Percentiles rank a stretch among this genome's conserved stretches.
phyloP scores from a whole-genome alignment of 2,888 invertebrate species.

The Amiota minor region DNA sequence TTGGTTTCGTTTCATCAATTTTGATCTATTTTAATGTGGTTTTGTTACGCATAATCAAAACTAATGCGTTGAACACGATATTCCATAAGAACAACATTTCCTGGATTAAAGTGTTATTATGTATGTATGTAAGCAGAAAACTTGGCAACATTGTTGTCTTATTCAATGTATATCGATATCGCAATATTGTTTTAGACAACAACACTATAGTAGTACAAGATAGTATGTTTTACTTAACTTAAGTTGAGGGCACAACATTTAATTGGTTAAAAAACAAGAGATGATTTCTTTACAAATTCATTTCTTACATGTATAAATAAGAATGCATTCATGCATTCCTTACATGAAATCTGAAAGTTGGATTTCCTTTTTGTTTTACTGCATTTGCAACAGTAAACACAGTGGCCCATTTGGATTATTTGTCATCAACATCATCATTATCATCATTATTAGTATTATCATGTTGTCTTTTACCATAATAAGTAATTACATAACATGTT shows the following conservation, averaged over 20 bases:
- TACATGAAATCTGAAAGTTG: not conserved
- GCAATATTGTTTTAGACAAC: too few relatives aligned
- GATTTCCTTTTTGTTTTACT: not conserved
- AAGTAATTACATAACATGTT: conserved; percentile 21
- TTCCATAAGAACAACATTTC: conserved; percentile 4
- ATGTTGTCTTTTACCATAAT: conserved; percentile 13
- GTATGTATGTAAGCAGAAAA: not conserved
- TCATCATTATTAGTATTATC: too few relatives aligned
- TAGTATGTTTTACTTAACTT: too few relatives aligned
- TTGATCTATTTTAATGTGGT: not conserved
- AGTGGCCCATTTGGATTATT: conserved; percentile 17
- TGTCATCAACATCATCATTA: not conserved
- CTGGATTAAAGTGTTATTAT: conserved; percentile 7
- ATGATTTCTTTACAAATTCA: too few relatives aligned
- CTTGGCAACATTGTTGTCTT: too few relatives aligned
- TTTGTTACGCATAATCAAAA: conserved; percentile 6
- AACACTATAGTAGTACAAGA: too few relatives aligned
- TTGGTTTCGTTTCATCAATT: too few relatives aligned
- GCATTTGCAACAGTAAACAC: not conserved
- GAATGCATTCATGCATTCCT: too few relatives aligned
- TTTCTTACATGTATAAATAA: too few relatives aligned
- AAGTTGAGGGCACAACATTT: not conserved
- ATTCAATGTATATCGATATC: too few relatives aligned
- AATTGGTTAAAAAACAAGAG: not conserved
- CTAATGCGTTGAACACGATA: conserved; percentile 16